Evolutionary conservation across 2,888 invertebrate genomes (phyloP).

Genomic region (Chaetogeoica ovagalla): DNA sequence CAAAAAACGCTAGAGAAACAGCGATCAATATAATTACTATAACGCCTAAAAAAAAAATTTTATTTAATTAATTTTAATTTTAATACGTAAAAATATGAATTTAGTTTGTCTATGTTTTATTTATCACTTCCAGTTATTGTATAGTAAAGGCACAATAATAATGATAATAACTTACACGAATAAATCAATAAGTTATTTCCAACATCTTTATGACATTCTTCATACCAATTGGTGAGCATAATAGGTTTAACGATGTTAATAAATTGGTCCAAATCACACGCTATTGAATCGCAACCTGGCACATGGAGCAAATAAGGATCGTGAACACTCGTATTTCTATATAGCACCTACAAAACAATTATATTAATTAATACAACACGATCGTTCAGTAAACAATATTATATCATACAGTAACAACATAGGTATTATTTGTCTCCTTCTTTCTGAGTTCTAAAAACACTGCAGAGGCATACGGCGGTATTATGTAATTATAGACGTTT

Average conservation of each 20-base stretch:
- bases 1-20: constrained; percentile 1
- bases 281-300: constrained; percentile 66
- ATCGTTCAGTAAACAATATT: neutral
- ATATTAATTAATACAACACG: neutral
- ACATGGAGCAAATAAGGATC: constrained; percentile 61
- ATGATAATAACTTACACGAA: constrained; percentile 23
- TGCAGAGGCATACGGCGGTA: constrained; percentile 70
- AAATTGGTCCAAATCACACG: constrained; percentile 67
- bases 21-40: neutral
- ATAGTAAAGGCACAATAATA: too few species aligned
- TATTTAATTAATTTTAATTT: too few species aligned
- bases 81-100: too few species aligned
- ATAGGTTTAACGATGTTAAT: constrained; percentile 60
- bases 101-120: too few species aligned
- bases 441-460: constrained; percentile 69
- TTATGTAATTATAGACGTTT: constrained; percentile 68
- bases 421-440: constrained; percentile 60
- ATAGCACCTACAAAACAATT: constrained; percentile 61
- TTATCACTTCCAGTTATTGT: too few species aligned
- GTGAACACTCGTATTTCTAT: constrained; percentile 64
- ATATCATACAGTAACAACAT: constrained; percentile 61
- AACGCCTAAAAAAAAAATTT: constrained; percentile 24
- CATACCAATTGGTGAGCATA: constrained; percentile 41
- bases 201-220: constrained; percentile 29
- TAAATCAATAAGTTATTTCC: neutral